Evolutionary conservation across 2,888 invertebrate genomes (phyloP).

Genomic region (Germaria angustata): DNA sequence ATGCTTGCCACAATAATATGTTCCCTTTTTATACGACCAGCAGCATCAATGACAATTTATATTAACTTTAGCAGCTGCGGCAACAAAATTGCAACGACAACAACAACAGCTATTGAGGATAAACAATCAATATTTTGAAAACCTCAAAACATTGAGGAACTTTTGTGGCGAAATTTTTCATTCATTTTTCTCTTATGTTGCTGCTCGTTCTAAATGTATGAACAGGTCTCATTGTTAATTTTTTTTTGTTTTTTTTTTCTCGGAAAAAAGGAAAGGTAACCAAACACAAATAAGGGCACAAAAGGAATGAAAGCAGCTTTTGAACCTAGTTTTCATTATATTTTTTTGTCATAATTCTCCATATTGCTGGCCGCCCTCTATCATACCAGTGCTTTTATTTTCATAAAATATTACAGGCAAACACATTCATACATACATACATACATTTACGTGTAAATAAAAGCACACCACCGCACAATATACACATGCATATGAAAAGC

Average conservation of each 20-base stretch:
- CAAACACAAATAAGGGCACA: not conserved
- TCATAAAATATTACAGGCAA: conserved; percentile 13
- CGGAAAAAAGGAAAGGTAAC: not conserved
- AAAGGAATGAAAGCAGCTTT: not conserved
- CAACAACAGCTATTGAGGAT: conserved; percentile 32
- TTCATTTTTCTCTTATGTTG: not conserved
- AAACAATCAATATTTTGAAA: conserved; percentile 62
- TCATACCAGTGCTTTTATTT: conserved; percentile 1
- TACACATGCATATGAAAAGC: not conserved
- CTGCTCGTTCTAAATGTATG: conserved; percentile 1
- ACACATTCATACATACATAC: not conserved
- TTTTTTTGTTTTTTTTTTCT: conserved; percentile 7
- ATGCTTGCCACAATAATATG: conserved; percentile 27
- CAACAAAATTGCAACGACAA: conserved; percentile 19
- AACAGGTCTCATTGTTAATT: conserved; percentile 6
- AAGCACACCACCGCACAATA: not conserved
- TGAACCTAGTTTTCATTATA: conserved; percentile 4
- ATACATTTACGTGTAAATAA: not conserved
- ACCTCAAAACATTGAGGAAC: conserved; percentile 54
- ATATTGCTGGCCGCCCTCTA: not conserved
- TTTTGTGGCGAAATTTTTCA: conserved; percentile 52
- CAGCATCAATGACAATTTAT: not conserved
- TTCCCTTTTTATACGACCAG: conserved; percentile 16
- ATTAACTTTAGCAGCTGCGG: not conserved
- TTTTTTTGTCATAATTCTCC: conserved; percentile 14